Evolutionary conservation across 2,888 invertebrate species (phyloP), one percentile per base, ranked within the genome.

Genomic region (Melanchra persicariae): DNA sequence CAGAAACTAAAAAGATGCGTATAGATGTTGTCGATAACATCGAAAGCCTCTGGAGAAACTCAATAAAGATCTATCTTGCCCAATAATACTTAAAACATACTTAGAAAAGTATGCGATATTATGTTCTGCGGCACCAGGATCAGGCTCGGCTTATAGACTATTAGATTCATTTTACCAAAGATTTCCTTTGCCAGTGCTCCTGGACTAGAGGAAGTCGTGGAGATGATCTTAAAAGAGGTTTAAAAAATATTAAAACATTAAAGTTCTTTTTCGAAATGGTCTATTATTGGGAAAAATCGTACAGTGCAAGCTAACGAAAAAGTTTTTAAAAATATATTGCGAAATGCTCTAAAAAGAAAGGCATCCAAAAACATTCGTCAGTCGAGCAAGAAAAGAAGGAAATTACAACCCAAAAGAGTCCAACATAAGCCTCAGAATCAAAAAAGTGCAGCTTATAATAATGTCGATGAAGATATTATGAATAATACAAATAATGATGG

Each of bases 371-470:
- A 55, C n/a, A 30, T 30, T 30, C 54, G 54, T 58, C 9, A 26
- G 24, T 55, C 19, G 37, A 1, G 57, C 57, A 40, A 54, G 52
- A 54, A 54, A 54, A 26, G 26, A 37, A 57, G 57, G 37, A 57
- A 57, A 57, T 37, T 12, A 40, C 57, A 57, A 57, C 22, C 57
- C 22, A 57, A 57, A 37, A 57, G 37, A 40, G 57, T 37, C 37
- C 57, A 34, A 57, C 57, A 6, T 37, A 57, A 57, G 57, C 37
- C 37, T 57, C 57, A 57, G 57, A 57, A 57, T 57, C 37, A 52
- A 52, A 49, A 37, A 62, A 62, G 62, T 26, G 49, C 67, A 67
- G 49, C 40, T 51, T 45, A 49, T 51, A 34, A 47, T 49, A 67
- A 67, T 49, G n/a, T 9, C n/a, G 34, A 55, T 9, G 55, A 55